Evolutionary conservation across 2,113 vertebrate genomes (phyloP).

Genomic region (Daubentonia madagascariensis): DNA sequence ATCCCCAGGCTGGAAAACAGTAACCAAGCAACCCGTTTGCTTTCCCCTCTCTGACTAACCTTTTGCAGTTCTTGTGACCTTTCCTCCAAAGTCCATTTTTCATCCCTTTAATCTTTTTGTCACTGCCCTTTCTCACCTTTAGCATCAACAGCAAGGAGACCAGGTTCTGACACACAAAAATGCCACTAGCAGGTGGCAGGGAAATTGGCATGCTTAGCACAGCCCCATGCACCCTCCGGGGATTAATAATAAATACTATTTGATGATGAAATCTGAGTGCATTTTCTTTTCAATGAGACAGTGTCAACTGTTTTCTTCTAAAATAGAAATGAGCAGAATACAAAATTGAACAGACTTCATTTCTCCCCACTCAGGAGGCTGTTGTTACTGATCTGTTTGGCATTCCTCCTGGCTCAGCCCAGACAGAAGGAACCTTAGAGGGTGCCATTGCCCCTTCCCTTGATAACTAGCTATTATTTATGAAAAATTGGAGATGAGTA

Average conservation of each 20-base stretch:
- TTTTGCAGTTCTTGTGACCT: constrained; percentile 60
- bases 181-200: constrained; percentile 45
- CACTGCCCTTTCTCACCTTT: constrained; percentile 62
- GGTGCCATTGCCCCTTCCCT: neutral
- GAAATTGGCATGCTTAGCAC: constrained; percentile 45
- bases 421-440: neutral
- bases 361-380: constrained; percentile 13
- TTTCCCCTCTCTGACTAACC: neutral
- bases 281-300: constrained; percentile 64
- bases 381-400: constrained; percentile 21
- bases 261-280: constrained; percentile 67
- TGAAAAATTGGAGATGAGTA: constrained; percentile 41
- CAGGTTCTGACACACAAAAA: constrained; percentile 33
- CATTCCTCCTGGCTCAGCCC: constrained; percentile 22
- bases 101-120: constrained; percentile 62
- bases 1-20: neutral
- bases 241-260: constrained; percentile 68
- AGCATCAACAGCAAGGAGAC: constrained; percentile 36
- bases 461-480: constrained; percentile 34
- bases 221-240: neutral
- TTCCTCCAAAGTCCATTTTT: constrained; percentile 49
- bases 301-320: constrained; percentile 62
- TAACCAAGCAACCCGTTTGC: constrained; percentile 44
- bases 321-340: constrained; percentile 63
- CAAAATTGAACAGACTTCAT: constrained; percentile 23